Evolutionary conservation across 2,113 vertebrate genomes (phyloP).

Genomic region (Corythaixoides concolor): DNA sequence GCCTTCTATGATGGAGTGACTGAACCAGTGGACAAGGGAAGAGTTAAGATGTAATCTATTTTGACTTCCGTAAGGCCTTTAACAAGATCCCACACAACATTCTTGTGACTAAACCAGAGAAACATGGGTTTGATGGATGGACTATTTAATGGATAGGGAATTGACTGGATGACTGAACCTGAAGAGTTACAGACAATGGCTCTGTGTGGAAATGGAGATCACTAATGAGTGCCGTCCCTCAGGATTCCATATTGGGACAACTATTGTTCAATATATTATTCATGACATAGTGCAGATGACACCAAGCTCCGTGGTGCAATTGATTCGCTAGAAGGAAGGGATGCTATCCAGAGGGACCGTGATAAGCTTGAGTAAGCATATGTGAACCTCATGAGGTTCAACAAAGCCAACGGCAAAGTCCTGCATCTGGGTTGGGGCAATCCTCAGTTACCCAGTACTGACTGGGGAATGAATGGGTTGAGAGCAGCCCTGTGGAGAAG

Average conservation of each 20-base stretch:
- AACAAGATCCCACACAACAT: background rate
- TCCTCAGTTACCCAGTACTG: background rate
- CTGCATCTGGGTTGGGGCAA: too few relatives aligned
- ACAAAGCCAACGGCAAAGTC: background rate
- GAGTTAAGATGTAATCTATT: background rate
- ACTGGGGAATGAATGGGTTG: background rate
- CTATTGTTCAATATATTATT: background rate
- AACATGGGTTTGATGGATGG: background rate
- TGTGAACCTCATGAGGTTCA: background rate
- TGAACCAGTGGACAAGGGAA: background rate
- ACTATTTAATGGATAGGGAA: background rate
- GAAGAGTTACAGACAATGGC: background rate
- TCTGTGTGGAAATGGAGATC: background rate
- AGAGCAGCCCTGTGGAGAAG: background rate
- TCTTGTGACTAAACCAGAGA: background rate
- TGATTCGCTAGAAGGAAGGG: background rate
- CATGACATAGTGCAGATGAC: background rate
- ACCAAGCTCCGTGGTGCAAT: background rate
- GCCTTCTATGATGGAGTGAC: background rate
- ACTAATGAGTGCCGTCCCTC: accelerated
- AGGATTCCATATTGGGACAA: background rate
- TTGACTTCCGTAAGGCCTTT: background rate
- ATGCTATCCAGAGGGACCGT: background rate
- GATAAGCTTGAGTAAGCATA: background rate
- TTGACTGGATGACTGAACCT: background rate